These are phyloP conservation scores for Mylabris phalerata DNA, from an alignment of 1,140 invertebrate genomes.

Conservation along the genomic window DNA sequence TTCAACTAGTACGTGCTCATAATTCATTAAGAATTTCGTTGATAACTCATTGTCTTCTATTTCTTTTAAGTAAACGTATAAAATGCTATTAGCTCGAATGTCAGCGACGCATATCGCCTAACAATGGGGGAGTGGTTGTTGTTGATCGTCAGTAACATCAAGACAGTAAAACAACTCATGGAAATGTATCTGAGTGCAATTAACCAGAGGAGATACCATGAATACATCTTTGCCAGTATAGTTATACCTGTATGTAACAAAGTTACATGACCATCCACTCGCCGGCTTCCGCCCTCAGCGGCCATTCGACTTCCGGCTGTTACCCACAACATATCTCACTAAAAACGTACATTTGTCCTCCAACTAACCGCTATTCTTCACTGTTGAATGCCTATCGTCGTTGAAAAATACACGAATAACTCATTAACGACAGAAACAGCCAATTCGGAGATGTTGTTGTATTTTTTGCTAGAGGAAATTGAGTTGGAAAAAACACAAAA, in stretches of 20 bases:
- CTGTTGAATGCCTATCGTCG: too few species aligned
- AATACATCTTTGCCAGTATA: not conserved
- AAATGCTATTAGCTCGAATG: constrained; percentile 10
- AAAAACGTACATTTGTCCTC: too few species aligned
- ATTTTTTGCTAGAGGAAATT: too few species aligned
- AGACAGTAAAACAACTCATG: not conserved
- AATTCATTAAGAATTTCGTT: too few species aligned
- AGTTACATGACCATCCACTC: constrained; percentile 12
- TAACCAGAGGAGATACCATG: constrained; percentile 10
- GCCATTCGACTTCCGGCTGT: constrained; percentile 8
- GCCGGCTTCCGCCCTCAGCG: constrained; percentile 10
- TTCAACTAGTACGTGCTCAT: too few species aligned
- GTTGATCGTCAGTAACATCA: not conserved
- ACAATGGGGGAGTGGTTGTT: constrained; percentile 11
- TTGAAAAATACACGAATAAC: too few species aligned
- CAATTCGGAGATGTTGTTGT: too few species aligned
- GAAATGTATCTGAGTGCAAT: constrained; percentile 14
- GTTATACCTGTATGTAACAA: not conserved
- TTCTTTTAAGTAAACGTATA: constrained; percentile 1
- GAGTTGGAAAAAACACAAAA: too few species aligned
- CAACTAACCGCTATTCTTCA: too few species aligned
- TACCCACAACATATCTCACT: too few species aligned
- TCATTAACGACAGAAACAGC: too few species aligned
- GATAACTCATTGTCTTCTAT: too few species aligned
- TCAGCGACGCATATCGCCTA: constrained; percentile 16